phyloP scores from a whole-genome alignment of 1,140 invertebrate species.

The Notospermus geniculatus region DNA sequence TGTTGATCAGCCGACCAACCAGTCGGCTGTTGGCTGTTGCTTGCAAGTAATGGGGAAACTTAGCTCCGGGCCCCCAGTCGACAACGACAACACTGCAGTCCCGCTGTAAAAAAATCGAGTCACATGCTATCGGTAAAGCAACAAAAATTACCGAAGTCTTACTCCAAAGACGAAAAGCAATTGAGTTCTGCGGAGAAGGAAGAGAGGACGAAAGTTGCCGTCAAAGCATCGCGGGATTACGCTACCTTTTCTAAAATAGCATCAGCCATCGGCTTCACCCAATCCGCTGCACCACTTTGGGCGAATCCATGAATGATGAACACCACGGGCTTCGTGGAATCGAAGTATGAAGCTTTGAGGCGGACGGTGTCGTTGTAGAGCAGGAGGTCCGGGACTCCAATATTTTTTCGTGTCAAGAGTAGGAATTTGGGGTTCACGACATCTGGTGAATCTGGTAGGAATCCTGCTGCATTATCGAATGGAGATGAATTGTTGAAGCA shows the following conservation, averaged over 20 bases:
- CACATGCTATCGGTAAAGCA: constrained; percentile 25
- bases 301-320: constrained; percentile 8
- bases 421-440: constrained; percentile 68
- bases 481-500: constrained; percentile 87
- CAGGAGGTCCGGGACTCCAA: constrained; percentile 32
- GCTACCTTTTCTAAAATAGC: constrained; percentile 5
- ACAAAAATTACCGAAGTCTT: too few species aligned
- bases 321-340: not conserved
- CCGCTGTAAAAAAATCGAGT: constrained; percentile 53
- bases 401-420: constrained; percentile 55
- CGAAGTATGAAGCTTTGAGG: constrained; percentile 40
- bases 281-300: not conserved
- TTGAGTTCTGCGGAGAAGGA: too few species aligned
- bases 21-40: constrained; percentile 89
- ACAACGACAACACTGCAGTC: constrained; percentile 88
- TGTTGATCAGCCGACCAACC: constrained; percentile 84
- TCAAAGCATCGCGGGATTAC: too few species aligned
- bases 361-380: constrained; percentile 41
- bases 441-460: constrained; percentile 80
- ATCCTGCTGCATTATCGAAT: constrained; percentile 63
- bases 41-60: constrained; percentile 82
- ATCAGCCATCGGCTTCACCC: constrained; percentile 2
- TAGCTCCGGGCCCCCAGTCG: constrained; percentile 89
- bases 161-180: too few species aligned
- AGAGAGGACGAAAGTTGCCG: too few species aligned